phyloP scores from a whole-genome alignment of 2,113 vertebrate genomes.

The Hemicordylus capensis region DNA sequence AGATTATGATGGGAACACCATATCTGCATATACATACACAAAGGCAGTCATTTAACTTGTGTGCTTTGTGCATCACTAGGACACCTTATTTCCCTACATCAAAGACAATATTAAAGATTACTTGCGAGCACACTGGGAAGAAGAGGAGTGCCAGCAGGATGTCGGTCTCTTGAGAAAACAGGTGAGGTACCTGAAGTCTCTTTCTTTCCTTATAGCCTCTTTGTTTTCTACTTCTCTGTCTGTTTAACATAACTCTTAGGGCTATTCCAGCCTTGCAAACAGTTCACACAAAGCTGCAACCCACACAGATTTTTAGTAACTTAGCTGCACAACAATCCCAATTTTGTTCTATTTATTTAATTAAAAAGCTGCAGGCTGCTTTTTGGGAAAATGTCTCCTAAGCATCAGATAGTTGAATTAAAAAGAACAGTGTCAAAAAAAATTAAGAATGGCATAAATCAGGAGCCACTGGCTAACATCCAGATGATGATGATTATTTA shows the following conservation, averaged over 20 bases:
- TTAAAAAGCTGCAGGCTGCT: too few relatives aligned
- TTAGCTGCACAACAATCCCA: not conserved
- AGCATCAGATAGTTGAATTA: too few relatives aligned
- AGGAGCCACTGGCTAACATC: too few relatives aligned
- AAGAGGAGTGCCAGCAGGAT: conserved; percentile 94
- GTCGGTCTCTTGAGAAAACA: conserved; percentile 92
- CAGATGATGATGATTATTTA: too few relatives aligned
- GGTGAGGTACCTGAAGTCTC: conserved; percentile 70
- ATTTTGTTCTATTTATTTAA: too few relatives aligned
- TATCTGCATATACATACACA: accelerated
- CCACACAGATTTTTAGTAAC: not conserved
- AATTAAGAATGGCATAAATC: too few relatives aligned
- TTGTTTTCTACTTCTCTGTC: not conserved
- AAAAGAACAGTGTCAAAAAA: too few relatives aligned
- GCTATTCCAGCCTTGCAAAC: accelerated
- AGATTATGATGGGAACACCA: not conserved
- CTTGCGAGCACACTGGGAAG: conserved; percentile 90
- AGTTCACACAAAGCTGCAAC: not conserved
- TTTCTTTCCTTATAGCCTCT: accelerated
- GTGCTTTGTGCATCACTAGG: conserved; percentile 73
- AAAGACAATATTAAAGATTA: conserved; percentile 90
- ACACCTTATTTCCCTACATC: conserved; percentile 94
- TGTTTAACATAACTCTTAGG: not conserved
- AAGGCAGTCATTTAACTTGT: not conserved
- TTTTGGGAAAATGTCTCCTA: not conserved